Base-by-base conservation (phyloP, 1,140 invertebrate species). In the Heterodera schachtii region DNA sequence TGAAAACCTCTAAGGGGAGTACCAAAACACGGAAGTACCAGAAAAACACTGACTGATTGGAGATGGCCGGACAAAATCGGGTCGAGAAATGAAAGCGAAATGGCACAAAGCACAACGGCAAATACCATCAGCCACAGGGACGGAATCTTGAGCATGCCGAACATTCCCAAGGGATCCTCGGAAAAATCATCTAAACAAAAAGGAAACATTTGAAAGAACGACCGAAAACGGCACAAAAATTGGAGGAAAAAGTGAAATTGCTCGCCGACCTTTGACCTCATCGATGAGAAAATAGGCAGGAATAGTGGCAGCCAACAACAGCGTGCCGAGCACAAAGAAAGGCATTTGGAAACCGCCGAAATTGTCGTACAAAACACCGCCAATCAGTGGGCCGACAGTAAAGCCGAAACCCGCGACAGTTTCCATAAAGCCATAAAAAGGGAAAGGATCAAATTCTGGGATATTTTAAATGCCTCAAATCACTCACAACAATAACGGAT, bases 391-490 rank as follows among this genome's bases (percentile, higher is more conserved):
- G 31, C 88, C 86, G 84, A 86, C 86, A 57, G 89, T 89, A 81
- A 84, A 92, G 0, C 95, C 95, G 0, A 96, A 89, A 0, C 95
- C 95, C 89, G 95, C 95, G 89, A 95, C 96, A 2, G 95, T 95
- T 90, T 97, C 95, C 81, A 96, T 90, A 0, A 93, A 93, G 2
- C 94, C 94, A 94, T 94, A 89, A 73, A 60, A 31, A 31, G 1
- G 31, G 31, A 1, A 31, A 1, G 5, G 13, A 64, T 19, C 16
- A 64, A 60, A 60, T 60, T 19, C 5, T 11, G 49, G 84, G 84
- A 82, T 0, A 66, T 19, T 43, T 19, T 73, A 73, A 49, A 16
- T 43, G 6, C 11, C 19, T 47, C 7, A 46, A 82, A 21, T 4
- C 5, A 64, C 57, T n/a, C 13, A 82, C 81, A 47, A 97, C 95